Conservation (phyloP, 2,797 vertebrate species). For the Eremophila alpestris region DNA sequence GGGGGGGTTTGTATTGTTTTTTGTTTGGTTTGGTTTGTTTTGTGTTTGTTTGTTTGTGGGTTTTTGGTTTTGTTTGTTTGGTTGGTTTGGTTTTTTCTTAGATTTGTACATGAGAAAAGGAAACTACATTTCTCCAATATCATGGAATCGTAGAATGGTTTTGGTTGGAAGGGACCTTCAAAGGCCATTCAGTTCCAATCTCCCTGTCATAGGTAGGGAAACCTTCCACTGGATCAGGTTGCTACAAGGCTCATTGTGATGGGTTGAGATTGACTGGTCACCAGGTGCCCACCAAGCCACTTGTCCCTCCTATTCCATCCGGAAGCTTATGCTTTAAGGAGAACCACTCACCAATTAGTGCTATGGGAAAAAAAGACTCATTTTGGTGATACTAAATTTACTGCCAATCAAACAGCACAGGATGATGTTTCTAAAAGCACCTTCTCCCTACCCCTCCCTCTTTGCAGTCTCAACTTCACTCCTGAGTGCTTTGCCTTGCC, state of each 20-base stretch:
- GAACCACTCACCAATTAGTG: background rate
- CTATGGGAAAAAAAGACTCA: background rate
- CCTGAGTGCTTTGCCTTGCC: background rate
- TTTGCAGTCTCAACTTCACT: rapidly evolving
- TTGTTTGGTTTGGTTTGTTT: background rate
- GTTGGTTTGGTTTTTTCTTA: background rate
- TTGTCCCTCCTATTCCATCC: background rate
- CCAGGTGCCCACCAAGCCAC: background rate
- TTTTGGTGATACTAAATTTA: background rate
- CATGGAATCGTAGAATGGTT: background rate
- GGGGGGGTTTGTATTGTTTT: too few relatives aligned
- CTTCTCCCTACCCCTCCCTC: rapidly evolving
- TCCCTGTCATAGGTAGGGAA: background rate
- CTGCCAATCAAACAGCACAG: background rate
- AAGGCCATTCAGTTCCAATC: background rate
- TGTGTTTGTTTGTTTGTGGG: background rate
- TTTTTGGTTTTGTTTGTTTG: background rate
- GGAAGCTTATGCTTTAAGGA: background rate
- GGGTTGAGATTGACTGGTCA: background rate
- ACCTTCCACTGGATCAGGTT: background rate
- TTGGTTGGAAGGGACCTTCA: background rate
- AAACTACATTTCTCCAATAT: background rate
- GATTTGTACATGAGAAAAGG: background rate
- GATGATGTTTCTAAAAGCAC: background rate
- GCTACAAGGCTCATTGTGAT: background rate